Evolutionary conservation across 2,797 vertebrate genomes (phyloP).

Genomic region (Diceros bicornis): DNA sequence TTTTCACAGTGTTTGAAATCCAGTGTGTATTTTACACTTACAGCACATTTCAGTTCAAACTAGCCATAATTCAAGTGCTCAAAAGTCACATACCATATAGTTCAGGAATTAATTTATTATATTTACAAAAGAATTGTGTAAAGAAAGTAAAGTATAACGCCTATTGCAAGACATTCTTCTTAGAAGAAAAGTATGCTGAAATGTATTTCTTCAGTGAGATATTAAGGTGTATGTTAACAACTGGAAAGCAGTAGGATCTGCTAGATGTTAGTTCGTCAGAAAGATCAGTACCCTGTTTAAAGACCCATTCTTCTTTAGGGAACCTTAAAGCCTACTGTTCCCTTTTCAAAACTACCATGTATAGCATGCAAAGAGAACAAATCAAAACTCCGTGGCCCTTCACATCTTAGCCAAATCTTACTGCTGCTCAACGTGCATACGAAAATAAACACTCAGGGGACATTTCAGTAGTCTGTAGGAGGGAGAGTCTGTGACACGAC

Average conservation of each 20-base stretch:
- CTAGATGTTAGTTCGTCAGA: neutral
- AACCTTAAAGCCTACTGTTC: neutral
- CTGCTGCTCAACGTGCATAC: neutral
- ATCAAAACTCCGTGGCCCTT: neutral
- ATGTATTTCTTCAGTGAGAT: slow-evolving; percentile 15
- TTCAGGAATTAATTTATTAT: slow-evolving; percentile 8
- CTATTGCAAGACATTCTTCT: neutral
- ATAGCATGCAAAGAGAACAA: neutral
- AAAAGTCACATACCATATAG: neutral
- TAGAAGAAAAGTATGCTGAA: neutral
- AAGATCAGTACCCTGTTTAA: neutral
- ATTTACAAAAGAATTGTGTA: neutral
- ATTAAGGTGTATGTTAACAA: neutral
- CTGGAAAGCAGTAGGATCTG: neutral
- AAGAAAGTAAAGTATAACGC: slow-evolving; percentile 9
- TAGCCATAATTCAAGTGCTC: neutral
- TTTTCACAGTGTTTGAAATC: neutral
- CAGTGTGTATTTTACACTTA: neutral
- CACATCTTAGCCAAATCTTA: neutral
- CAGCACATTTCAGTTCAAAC: neutral
- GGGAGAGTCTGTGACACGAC: neutral
- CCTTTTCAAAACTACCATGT: neutral
- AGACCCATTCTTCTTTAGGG: neutral
- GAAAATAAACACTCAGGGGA: neutral
- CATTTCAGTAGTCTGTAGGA: neutral